Percentiles rank a stretch among this genome's conserved stretches.
Evolutionary conservation across 1,140 invertebrate species (phyloP).

Genomic region (Zaprionus davidi): DNA sequence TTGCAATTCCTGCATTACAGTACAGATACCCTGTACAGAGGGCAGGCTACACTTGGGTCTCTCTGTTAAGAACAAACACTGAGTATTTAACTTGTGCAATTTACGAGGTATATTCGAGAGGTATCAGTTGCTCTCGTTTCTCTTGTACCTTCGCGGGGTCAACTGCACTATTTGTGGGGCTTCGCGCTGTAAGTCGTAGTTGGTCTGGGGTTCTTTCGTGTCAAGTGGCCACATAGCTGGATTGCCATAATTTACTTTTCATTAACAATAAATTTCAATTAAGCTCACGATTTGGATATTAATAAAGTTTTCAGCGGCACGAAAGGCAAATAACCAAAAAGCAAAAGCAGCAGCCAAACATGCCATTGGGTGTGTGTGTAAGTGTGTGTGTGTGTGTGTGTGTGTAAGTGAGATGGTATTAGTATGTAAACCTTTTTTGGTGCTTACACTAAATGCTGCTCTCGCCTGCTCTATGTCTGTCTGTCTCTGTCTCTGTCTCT

Average conservation of each 20-base stretch:
- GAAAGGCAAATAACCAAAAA: slow-evolving; percentile 67
- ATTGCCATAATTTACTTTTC: slow-evolving; percentile 72
- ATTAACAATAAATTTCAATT: slow-evolving; percentile 84
- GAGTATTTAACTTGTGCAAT: background rate
- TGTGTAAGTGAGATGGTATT: slow-evolving; percentile 1
- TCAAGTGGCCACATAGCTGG: slow-evolving; percentile 60
- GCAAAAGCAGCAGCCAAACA: slow-evolving; percentile 23
- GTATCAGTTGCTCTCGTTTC: background rate
- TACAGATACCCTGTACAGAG: background rate
- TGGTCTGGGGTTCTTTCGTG: slow-evolving; percentile 64
- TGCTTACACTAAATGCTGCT: background rate
- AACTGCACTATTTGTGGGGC: background rate
- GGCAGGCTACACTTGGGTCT: background rate
- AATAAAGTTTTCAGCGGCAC: slow-evolving; percentile 77
- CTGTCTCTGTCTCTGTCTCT: too few relatives aligned
- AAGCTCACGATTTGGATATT: slow-evolving; percentile 78
- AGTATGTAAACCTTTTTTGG: slow-evolving; percentile 21
- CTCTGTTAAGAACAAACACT: background rate
- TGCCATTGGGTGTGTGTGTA: slow-evolving; percentile 6
- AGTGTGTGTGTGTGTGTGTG: slow-evolving; percentile 11
- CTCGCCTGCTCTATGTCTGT: background rate
- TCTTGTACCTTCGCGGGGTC: slow-evolving; percentile 10
- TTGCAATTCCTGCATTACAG: background rate
- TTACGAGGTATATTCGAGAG: background rate
- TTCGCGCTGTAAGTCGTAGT: slow-evolving; percentile 1